phyloP scores from a whole-genome alignment of 2,113 vertebrate genomes.

The Fulmarus glacialis region DNA sequence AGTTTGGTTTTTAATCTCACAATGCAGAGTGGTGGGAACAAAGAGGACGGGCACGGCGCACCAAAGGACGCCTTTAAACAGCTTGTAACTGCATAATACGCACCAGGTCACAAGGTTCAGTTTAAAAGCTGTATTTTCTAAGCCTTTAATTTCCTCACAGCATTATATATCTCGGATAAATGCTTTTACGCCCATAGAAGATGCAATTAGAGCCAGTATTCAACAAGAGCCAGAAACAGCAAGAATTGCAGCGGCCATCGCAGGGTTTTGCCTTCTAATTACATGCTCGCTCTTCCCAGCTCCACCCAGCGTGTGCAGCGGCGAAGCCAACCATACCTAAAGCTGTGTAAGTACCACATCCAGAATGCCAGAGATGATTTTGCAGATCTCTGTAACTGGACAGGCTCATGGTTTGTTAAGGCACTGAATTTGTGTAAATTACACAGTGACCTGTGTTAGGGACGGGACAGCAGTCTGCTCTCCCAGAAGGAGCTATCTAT shows the following conservation, averaged over 20 bases:
- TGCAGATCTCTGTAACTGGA: neutral
- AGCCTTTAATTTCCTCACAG: slow-evolving; percentile 44
- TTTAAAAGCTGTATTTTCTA: neutral
- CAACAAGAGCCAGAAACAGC: neutral
- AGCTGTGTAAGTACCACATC: neutral
- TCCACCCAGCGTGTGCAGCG: neutral
- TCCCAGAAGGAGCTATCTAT: neutral
- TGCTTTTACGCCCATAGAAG: neutral
- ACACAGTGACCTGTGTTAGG: neutral
- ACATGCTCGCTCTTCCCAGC: neutral
- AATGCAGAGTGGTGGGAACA: neutral
- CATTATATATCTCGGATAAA: neutral
- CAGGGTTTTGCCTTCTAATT: slow-evolving; percentile 31
- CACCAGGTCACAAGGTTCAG: neutral
- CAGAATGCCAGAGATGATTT: neutral
- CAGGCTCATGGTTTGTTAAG: neutral
- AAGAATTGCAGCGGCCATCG: neutral
- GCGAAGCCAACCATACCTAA: neutral
- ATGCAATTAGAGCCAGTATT: slow-evolving; percentile 8
- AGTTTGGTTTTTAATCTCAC: neutral
- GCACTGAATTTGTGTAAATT: neutral
- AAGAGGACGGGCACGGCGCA: fast-evolving
- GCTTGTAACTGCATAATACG: neutral
- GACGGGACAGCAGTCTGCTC: neutral
- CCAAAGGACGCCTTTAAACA: neutral